Base-by-base conservation (phyloP, 2,888 invertebrate species). In the Meiosimyza platycephala region DNA sequence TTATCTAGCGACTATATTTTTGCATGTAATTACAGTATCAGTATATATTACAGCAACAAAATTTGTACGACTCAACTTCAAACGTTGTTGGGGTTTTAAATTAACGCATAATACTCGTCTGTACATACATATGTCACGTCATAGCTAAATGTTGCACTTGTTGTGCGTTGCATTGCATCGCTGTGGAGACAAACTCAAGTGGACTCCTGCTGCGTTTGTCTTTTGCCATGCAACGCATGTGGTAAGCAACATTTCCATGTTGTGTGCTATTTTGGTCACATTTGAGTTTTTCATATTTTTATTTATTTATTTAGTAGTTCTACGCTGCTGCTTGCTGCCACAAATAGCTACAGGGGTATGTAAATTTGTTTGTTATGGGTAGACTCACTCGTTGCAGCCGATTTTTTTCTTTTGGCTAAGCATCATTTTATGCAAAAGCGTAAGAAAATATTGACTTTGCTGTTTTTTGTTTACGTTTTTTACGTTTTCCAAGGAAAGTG, bases 191-290 rank as follows among this genome's bases (percentile, higher is more conserved):
- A 18, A 48, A 22, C 59, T 59, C 50, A 60, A 69, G 59, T 69
- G 59, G 68, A 50, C 68, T 69, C 68, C 68, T 60, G 51, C 68
- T 59, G 68, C 40, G 68, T n/a, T 66, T 40, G 66, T 66, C 66
- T 54, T n/a, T 40, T 65, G 33, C 65, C n/a, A 51, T 13, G 48
- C 68, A 28, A 48, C 50, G 68, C 68, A 68, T 68, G 68, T 68
- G 68, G 68, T 67, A 59, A 40, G 59, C 52, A 69, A 69, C 15
- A 55, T 28, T 62, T 62, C 22, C 51, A 60, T 13, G 1, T 13
- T 51, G 51, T 51, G 51, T 50, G 57, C 55, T 67, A 67, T 67
- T 67, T 67, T 48, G 18, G 48, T 18, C 22, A 57, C 22, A 57
- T 11, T 40, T 62, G 60, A 33, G 60, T 33, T 40, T 40, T 40